These are phyloP conservation scores for Dolichomitus sp. DNA, from an alignment of 2,888 invertebrate species.

Conservation along the genomic window DNA sequence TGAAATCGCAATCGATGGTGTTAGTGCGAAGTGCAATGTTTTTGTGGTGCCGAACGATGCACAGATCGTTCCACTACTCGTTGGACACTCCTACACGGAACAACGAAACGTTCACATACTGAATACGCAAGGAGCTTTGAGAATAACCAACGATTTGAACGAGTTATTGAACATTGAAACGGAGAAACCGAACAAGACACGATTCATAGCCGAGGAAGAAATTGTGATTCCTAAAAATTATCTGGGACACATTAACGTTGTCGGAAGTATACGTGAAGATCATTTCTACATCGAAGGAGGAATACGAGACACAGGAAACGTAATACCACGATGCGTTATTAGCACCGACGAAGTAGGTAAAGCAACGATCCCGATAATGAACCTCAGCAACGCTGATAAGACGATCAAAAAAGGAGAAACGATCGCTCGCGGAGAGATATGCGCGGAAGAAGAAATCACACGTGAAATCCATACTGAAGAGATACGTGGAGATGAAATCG, in stretches of 20 bases:
- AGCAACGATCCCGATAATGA: slow-evolving; percentile 56
- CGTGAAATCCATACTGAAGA: slow-evolving; percentile 20
- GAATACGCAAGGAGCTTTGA: no score
- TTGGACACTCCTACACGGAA: no score
- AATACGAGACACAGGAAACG: slow-evolving; percentile 56
- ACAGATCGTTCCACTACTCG: no score
- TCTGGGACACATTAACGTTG: slow-evolving; percentile 15
- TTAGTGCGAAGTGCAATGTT: no score
- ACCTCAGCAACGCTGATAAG: slow-evolving; percentile 27
- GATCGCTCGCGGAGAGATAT: slow-evolving; percentile 44
- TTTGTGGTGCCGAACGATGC: no score
- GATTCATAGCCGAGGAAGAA: no score
- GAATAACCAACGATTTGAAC: no score
- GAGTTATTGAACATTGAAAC: no score
- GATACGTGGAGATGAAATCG: slow-evolving; percentile 38
- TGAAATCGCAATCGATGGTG: no score
- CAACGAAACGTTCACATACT: no score
- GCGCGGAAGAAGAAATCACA: slow-evolving; percentile 22
- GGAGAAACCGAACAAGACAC: no score
- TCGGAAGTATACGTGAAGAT: slow-evolving; percentile 18
- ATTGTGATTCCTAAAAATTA: no score
- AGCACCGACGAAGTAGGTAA: slow-evolving; percentile 59
- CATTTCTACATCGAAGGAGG: slow-evolving; percentile 65
- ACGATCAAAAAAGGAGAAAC: slow-evolving; percentile 44
- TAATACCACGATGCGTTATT: slow-evolving; percentile 65